Percentiles rank a stretch among this genome's conserved stretches.
These are phyloP conservation scores for Trichogramma dendrolimi DNA, from an alignment of 2,888 invertebrate genomes.

Conservation along the genomic window DNA sequence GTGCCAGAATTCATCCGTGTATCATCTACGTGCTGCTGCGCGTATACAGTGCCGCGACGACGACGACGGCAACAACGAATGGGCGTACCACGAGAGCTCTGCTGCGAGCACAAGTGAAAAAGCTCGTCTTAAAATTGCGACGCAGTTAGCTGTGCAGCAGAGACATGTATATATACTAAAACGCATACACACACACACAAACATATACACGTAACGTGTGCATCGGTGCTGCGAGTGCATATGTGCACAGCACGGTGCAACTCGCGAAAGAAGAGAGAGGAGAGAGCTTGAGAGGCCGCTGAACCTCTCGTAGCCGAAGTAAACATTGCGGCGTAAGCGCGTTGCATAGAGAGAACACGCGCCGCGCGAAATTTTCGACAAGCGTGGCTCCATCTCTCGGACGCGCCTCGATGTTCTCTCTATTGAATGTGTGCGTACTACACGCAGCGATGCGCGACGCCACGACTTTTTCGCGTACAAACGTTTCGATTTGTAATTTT, in stretches of 20 bases:
- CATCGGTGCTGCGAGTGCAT: no score
- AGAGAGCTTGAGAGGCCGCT: constrained; percentile 18
- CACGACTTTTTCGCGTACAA: background rate
- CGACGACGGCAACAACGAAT: no score
- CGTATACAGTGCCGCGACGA: no score
- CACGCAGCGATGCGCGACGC: background rate
- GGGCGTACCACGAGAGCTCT: no score
- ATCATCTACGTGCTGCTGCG: no score
- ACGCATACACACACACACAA: background rate
- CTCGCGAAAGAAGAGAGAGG: background rate
- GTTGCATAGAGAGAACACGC: no score
- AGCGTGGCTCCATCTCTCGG: constrained; percentile 15
- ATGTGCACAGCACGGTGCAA: background rate
- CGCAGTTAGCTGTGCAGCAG: background rate
- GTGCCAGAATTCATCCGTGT: no score
- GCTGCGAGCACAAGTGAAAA: no score
- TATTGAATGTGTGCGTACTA: background rate
- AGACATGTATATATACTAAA: background rate
- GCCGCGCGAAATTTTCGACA: constrained; percentile 12
- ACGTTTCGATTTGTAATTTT: background rate
- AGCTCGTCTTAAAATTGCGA: no score
- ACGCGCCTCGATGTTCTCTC: background rate
- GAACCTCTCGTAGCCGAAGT: constrained; percentile 21
- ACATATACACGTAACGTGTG: no score
- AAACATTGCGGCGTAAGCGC: constrained; percentile 17